phyloP scores from a whole-genome alignment of 2,797 vertebrate genomes.

The Epinephelus awoara region DNA sequence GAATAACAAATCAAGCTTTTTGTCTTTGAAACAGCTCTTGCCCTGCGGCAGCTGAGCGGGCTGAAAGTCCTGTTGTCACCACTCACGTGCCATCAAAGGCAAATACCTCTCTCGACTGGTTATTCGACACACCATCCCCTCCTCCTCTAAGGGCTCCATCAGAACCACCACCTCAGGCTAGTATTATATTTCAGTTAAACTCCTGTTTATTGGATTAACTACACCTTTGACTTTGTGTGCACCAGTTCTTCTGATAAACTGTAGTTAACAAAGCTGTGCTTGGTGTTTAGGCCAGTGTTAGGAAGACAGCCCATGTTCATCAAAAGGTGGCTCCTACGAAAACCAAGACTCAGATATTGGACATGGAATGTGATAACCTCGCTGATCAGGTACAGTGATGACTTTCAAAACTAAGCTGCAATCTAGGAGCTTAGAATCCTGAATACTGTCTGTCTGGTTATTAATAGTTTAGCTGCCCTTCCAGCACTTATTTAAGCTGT shows the following conservation, averaged over 20 bases:
- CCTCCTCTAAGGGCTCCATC: constrained; percentile 8
- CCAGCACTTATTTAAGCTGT: no score
- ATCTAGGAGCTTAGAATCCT: not conserved
- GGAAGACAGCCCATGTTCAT: not conserved
- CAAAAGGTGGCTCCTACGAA: constrained; percentile 26
- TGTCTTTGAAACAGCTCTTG: constrained; percentile 24
- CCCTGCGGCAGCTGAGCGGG: not conserved
- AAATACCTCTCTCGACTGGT: constrained; percentile 72
- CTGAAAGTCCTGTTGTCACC: constrained; percentile 1
- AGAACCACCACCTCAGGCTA: constrained; percentile 35
- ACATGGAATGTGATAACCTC: constrained; percentile 78
- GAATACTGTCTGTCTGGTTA: not conserved
- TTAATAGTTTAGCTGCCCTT: no score
- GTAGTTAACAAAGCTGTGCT: not conserved
- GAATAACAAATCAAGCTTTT: not conserved
- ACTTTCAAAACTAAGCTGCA: not conserved
- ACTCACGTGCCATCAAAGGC: not conserved
- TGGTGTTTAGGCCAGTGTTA: constrained; percentile 51
- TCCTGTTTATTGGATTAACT: not conserved
- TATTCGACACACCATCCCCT: constrained; percentile 61
- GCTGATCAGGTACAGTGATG: constrained; percentile 74
- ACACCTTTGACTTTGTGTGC: not conserved
- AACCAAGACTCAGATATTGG: constrained; percentile 62
- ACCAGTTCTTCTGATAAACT: not conserved
- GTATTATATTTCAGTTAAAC: not conserved